phyloP scores from a whole-genome alignment of 2,888 invertebrate genomes.

The Aproaerema taeniolella region DNA sequence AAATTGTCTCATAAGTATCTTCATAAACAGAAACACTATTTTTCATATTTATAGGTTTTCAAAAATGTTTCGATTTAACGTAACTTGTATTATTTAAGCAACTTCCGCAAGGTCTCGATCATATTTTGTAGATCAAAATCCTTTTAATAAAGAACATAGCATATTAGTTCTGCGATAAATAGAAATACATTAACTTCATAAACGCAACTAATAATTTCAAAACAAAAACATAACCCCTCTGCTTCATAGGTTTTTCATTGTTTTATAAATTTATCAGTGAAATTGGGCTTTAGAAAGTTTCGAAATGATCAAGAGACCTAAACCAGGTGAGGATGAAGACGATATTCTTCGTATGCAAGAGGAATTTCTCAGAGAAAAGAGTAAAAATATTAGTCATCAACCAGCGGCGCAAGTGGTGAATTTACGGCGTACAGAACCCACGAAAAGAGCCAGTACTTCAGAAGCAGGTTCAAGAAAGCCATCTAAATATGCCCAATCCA shows the following conservation, averaged over 20 bases:
- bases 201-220: conserved; percentile 1
- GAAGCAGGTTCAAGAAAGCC: conserved; percentile 37
- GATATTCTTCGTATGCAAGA: conserved; percentile 86
- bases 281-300: no score
- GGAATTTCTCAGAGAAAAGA: conserved; percentile 79
- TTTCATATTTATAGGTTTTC: no score
- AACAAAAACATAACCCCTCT: conserved; percentile 6
- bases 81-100: no score
- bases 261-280: background rate
- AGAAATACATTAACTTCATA: no score
- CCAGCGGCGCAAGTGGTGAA: conserved; percentile 81
- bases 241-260: background rate
- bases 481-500: conserved; percentile 62
- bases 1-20: background rate
- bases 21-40: background rate
- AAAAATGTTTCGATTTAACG: no score
- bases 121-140: no score
- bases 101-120: no score
- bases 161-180: no score
- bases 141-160: no score
- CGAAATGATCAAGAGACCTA: conserved; percentile 83
- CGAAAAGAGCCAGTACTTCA: conserved; percentile 31
- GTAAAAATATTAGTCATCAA: conserved; percentile 69
- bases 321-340: conserved; percentile 83
- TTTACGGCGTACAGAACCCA: conserved; percentile 42